phyloP scores from a whole-genome alignment of 2,888 invertebrate genomes.

The Ctenicera cuprea region DNA sequence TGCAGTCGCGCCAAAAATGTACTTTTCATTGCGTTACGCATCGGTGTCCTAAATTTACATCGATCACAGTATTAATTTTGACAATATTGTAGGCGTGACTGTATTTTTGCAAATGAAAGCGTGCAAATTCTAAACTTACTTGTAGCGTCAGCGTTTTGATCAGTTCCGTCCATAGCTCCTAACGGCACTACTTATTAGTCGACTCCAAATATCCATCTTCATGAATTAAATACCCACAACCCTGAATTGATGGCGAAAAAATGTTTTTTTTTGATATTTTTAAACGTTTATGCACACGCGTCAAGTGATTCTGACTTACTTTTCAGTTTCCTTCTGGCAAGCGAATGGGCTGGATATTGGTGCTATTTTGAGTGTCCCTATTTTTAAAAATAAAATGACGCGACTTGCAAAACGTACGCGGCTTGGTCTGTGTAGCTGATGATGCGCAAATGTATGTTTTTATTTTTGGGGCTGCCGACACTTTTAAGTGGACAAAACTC shows the following conservation, averaged over 20 bases:
- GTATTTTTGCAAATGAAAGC: background rate
- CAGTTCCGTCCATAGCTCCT: slow-evolving; percentile 57
- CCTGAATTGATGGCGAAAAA: slow-evolving; percentile 38
- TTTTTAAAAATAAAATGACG: slow-evolving; percentile 67
- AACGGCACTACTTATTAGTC: slow-evolving; percentile 52
- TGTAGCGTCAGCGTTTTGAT: slow-evolving; percentile 31
- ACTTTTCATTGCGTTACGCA: slow-evolving; percentile 4
- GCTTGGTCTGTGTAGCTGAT: slow-evolving; percentile 50
- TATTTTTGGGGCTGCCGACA: slow-evolving; percentile 43
- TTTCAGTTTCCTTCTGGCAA: slow-evolving; percentile 63
- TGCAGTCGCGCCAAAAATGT: slow-evolving; percentile 29
- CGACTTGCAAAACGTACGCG: slow-evolving; percentile 61
- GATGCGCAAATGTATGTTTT: slow-evolving; percentile 47
- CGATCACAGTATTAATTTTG: background rate
- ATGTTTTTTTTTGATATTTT: slow-evolving; percentile 51
- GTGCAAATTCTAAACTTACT: slow-evolving; percentile 24
- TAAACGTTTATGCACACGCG: slow-evolving; percentile 63
- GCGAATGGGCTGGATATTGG: slow-evolving; percentile 62
- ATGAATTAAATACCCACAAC: slow-evolving; percentile 41
- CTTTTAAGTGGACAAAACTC: background rate
- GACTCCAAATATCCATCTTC: slow-evolving; percentile 59
- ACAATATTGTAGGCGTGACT: background rate
- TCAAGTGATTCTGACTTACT: slow-evolving; percentile 65
- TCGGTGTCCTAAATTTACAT: slow-evolving; percentile 7
- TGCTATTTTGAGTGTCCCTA: slow-evolving; percentile 64